Base-by-base conservation (phyloP, 2,113 vertebrate species). In the Seriola aureovittata region DNA sequence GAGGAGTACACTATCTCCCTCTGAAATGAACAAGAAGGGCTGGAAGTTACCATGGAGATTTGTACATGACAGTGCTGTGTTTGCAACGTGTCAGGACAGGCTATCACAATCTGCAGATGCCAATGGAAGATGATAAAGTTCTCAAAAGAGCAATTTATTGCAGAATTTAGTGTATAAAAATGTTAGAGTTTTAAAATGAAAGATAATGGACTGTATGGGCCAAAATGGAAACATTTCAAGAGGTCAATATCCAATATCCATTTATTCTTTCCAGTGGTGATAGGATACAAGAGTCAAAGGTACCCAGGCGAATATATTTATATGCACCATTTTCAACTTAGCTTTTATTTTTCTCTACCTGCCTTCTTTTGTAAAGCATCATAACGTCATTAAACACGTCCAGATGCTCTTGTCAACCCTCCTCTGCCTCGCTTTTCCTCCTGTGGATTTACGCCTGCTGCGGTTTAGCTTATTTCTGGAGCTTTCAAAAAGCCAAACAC, bases 1-100 rank as follows among this genome's bases (percentile, higher is more conserved):
- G 98, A 99, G 0, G 97, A 95, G 88, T 99, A 99, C 50, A 99
- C 98, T 97, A 99, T 98, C 75, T 99, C 98, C 81, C 98, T 95
- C 98, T 99, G 96, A 0, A 91, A 93, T 21, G 8, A 88, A 54
- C 70, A 62, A 75, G 83, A 55, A 58, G 78, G 60, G 76, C 3
- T 2, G 3, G n/a, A 4, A 58, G 84, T 89, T 91, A 91, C 84
- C 78, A 88, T 90, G 83, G 85, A 85, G 75, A 86, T 75, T 11
- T 54, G 44, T 16, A 5, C 68, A 79, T 66, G 42, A 82, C 57
- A 58, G 80, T 12, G 6, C 32, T 40, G 11, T 14, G 11, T 48
- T 62, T 75, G 23, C 60, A 42, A 25, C 60, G 46, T 57, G 81
- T 71, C 60, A 67, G 44, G 38, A 70, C 77, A 75, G 67, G 44